A percentile compares a stretch with the other conserved stretches of the same genome.
Evolutionary conservation across 1,140 invertebrate species (phyloP).

Genomic region (Hormaphis cornu): DNA sequence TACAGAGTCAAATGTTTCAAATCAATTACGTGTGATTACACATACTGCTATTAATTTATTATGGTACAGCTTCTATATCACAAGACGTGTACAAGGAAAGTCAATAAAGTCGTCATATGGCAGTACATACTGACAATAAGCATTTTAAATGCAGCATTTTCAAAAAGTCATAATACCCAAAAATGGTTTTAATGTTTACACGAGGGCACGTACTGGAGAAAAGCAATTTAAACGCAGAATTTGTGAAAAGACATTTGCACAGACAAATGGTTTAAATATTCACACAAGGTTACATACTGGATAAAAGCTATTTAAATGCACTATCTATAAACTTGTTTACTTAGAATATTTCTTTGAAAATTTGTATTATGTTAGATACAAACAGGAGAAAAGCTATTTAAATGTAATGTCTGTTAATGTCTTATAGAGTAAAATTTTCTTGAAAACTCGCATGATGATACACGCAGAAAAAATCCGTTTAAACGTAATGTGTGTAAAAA

Average conservation of each 20-base stretch:
- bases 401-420: background rate
- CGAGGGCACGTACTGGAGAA: background rate
- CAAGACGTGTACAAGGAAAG: no score
- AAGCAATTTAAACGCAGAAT: background rate
- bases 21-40: no score
- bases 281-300: background rate
- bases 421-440: no score
- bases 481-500: no score
- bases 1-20: no score
- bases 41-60: no score
- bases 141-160: background rate
- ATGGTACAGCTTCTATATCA: no score
- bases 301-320: background rate
- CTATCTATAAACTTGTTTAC: background rate
- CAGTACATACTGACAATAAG: background rate
- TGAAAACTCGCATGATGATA: slow-evolving; percentile 48
- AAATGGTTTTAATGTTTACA: background rate
- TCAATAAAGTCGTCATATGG: no score
- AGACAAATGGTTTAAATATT: background rate
- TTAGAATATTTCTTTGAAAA: background rate
- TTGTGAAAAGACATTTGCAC: background rate
- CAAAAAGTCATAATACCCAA: background rate
- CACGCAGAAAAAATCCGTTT: no score
- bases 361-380: background rate
- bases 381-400: no score